Base-by-base conservation (phyloP, 1,140 invertebrate species). In the Cheumatopsyche charites region DNA sequence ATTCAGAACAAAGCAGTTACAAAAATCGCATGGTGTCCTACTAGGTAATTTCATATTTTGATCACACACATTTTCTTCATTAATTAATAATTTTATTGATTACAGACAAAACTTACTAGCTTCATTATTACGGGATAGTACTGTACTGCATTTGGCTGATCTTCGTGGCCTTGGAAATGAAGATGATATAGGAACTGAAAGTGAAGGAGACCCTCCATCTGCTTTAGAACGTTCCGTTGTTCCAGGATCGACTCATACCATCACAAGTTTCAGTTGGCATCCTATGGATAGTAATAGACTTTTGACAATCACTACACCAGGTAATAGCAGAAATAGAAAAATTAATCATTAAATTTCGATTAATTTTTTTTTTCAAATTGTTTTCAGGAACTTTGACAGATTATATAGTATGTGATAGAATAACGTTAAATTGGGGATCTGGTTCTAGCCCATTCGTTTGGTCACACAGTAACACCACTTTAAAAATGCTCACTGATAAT, bases 21-120 rank as follows among this genome's bases (percentile, higher is more conserved):
- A 13, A 93, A 94, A 82, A 87, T 96, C 29, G 82, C 87, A 55
- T 97, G 94, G 94, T 95, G 94, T 81, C 94, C 94, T 7, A 96
- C 94, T n/a, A 90, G 90, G 90, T 92, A 79, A 79, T 75, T 47
- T 55, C 23, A 17, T 1, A 55, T n/a, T n/a, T n/a, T n/a, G n/a
- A 23, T 42, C n/a, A 15, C 21, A 43, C 11, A 6, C 26, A 62
- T 19, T 62, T 6, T 5, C 26, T 62, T 25, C 26, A 11, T 62
- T 23, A 11, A 55, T 55, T 13, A n/a, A n/a, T n/a, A n/a, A n/a
- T 55, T n/a, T n/a, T n/a, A n/a, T n/a, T n/a, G n/a, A n/a, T n/a
- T 84, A 61, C 79, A 91, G 92, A 77, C 86, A 87, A 36, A 94
- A 93, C 79, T 82, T 94, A 29, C 80, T 96, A 21, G 88, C 91